Evolutionary conservation across 2,113 vertebrate genomes (phyloP).

Genomic region (Axis porcinus): DNA sequence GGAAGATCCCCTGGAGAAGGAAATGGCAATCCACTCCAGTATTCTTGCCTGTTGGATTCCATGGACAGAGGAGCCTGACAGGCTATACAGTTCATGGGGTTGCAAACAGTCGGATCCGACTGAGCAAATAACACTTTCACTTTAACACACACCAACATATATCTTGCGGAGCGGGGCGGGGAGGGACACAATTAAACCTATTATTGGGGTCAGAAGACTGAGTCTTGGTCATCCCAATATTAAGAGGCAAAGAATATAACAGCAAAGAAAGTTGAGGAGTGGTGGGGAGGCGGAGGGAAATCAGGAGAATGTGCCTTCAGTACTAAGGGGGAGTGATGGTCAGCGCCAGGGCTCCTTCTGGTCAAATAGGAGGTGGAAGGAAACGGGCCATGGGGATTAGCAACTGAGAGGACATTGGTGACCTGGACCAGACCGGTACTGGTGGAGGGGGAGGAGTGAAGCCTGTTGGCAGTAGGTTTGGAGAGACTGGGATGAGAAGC

Average conservation of each 20-base stretch:
- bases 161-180: neutral
- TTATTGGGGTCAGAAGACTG: neutral
- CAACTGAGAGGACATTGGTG: accelerated
- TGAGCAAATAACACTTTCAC: neutral
- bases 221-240: neutral
- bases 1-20: neutral
- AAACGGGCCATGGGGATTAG: too few species aligned
- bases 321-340: neutral
- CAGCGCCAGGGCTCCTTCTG: neutral
- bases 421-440: accelerated
- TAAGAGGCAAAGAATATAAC: neutral
- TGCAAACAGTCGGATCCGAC: neutral
- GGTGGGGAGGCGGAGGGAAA: accelerated
- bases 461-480: neutral
- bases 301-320: accelerated
- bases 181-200: neutral
- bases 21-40: neutral
- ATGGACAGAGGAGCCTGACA: neutral
- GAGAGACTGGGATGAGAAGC: neutral
- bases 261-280: neutral
- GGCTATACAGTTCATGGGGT: neutral
- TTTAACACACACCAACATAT: neutral
- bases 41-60: neutral
- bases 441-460: neutral
- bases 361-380: neutral